These are phyloP conservation scores for Microcebus lehilahytsara DNA, from an alignment of 2,113 vertebrate genomes.

Conservation along the genomic window DNA sequence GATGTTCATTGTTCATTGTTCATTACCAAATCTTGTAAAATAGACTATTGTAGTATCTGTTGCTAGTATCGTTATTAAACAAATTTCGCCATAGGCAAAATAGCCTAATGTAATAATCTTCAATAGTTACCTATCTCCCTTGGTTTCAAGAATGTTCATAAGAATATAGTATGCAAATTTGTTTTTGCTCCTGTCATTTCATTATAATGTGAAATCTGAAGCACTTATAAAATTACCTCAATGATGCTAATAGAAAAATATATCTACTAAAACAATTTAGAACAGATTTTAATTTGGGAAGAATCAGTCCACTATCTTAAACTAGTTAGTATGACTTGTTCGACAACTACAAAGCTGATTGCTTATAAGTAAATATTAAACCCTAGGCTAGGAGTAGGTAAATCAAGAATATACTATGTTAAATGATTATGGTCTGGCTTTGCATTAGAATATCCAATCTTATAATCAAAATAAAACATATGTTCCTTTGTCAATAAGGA, in stretches of 20 bases:
- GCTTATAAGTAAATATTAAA: conserved; percentile 60
- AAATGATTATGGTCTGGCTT: conserved; percentile 77
- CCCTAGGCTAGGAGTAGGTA: neutral
- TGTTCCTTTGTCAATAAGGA: conserved; percentile 79
- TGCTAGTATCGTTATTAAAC: conserved; percentile 57
- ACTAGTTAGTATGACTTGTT: conserved; percentile 11
- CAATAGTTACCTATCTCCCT: conserved; percentile 31
- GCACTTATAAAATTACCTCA: conserved; percentile 30
- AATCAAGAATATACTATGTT: conserved; percentile 38
- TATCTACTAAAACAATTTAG: conserved; percentile 48
- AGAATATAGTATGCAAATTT: neutral
- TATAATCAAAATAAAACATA: conserved; percentile 68
- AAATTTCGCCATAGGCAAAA: conserved; percentile 38
- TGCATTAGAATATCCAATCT: conserved; percentile 74
- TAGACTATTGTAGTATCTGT: neutral
- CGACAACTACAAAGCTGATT: conserved; percentile 12
- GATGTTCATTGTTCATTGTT: conserved; percentile 7
- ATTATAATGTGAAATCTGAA: conserved; percentile 50
- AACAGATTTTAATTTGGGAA: conserved; percentile 47
- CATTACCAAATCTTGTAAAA: conserved; percentile 54
- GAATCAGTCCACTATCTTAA: conserved; percentile 4
- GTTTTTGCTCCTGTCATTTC: conserved; percentile 41
- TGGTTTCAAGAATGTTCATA: conserved; percentile 38
- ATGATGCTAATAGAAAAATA: conserved; percentile 53
- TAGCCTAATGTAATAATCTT: conserved; percentile 45